phyloP scores from a whole-genome alignment of 2,113 vertebrate species.

The Bubalus kerabau region DNA sequence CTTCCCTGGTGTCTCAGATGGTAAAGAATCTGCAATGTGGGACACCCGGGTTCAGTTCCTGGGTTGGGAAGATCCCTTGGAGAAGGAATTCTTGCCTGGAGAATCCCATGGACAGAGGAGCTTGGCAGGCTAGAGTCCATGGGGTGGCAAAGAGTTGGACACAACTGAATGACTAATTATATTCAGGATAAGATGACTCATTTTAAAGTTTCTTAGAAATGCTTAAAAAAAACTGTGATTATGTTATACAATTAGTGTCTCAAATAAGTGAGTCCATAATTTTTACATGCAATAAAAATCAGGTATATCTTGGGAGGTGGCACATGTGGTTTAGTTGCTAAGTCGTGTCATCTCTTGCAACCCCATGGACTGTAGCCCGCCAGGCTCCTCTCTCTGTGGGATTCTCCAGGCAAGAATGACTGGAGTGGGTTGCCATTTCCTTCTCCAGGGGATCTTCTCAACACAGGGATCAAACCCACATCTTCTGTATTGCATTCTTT shows the following conservation, averaged over 20 bases:
- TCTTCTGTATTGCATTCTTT: neutral
- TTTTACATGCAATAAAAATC: neutral
- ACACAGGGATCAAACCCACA: neutral
- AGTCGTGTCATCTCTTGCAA: neutral
- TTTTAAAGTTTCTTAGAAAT: conserved; percentile 15
- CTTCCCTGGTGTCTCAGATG: neutral
- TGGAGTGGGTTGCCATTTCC: neutral
- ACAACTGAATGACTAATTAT: neutral
- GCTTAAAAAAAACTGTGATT: neutral
- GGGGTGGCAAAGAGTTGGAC: neutral
- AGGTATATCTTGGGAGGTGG: neutral
- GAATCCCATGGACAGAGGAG: neutral
- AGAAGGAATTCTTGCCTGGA: neutral
- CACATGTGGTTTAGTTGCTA: neutral
- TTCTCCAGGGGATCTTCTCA: neutral
- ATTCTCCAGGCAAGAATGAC: neutral
- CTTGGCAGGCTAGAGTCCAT: neutral
- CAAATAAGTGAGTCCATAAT: neutral
- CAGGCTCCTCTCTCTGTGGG: neutral
- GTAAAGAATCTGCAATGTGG: neutral
- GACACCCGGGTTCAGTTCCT: neutral
- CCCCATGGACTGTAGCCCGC: neutral
- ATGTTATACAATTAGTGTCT: neutral
- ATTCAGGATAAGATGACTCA: neutral
- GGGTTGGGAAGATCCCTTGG: neutral